Conservation (phyloP, 1,140 invertebrate species). For the Bactericera cockerelli region DNA sequence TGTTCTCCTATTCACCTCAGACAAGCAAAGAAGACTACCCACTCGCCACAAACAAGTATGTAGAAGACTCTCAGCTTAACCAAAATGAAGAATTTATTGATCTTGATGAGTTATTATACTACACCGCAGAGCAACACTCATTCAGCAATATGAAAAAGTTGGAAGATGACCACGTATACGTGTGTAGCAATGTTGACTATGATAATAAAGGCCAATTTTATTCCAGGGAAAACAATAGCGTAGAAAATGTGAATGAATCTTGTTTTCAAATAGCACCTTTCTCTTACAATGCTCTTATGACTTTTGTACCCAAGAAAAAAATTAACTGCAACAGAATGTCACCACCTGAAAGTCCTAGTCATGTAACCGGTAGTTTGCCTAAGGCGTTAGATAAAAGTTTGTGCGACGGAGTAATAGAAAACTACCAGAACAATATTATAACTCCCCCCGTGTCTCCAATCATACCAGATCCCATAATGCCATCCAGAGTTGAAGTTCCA, state of each 20-base stretch:
- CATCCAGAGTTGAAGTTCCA: not conserved
- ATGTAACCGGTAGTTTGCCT: not conserved
- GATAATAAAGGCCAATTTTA: not conserved
- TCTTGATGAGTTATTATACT: conserved; percentile 32
- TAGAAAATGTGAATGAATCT: not conserved
- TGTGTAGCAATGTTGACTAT: not conserved
- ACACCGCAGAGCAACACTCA: conserved; percentile 30
- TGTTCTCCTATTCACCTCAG: not conserved
- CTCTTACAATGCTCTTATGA: conserved; percentile 19
- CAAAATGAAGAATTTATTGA: conserved; percentile 32
- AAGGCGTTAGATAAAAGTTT: not conserved
- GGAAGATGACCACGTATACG: not conserved
- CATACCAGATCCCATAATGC: conserved; percentile 21
- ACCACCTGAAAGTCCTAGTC: conserved; percentile 18
- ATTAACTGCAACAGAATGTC: conserved; percentile 14
- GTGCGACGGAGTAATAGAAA: not conserved
- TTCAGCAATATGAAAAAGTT: conserved; percentile 4
- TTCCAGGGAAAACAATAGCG: not conserved
- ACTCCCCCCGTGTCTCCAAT: conserved; percentile 34
- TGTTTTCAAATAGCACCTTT: conserved; percentile 10
- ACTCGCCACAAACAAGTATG: not conserved
- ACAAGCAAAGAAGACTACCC: conserved; percentile 4
- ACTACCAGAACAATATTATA: conserved; percentile 27
- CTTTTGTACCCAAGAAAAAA: conserved; percentile 16
- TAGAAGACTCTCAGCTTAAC: conserved; percentile 13